Evolutionary conservation across 2,113 vertebrate genomes (phyloP).

Genomic region (Peromyscus polionotus): DNA sequence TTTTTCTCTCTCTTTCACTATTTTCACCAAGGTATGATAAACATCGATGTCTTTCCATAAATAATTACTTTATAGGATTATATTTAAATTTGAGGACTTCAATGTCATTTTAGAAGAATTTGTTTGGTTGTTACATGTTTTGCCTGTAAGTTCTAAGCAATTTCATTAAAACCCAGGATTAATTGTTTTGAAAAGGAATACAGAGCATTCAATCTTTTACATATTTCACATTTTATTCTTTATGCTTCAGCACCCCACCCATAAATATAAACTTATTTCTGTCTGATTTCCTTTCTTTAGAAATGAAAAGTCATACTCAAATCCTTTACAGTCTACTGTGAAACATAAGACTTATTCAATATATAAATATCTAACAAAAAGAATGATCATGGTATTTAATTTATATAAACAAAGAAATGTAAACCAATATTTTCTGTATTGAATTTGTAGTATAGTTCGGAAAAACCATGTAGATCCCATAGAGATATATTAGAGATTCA

Average conservation of each 20-base stretch:
- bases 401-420: background rate
- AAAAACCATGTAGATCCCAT: background rate
- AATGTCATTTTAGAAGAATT: slow-evolving; percentile 68
- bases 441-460: background rate
- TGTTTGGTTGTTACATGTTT: slow-evolving; percentile 37
- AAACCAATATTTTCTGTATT: background rate
- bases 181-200: slow-evolving; percentile 51
- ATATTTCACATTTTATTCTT: background rate
- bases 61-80: slow-evolving; percentile 51
- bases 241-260: background rate
- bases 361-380: background rate
- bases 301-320: background rate
- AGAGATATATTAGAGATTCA: background rate
- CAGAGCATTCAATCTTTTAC: background rate
- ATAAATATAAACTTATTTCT: background rate
- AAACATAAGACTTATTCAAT: background rate
- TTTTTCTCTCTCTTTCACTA: background rate
- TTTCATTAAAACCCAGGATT: slow-evolving; percentile 34
- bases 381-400: background rate
- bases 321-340: background rate
- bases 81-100: slow-evolving; percentile 42
- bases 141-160: slow-evolving; percentile 24
- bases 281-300: background rate
- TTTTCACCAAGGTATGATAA: slow-evolving; percentile 13
- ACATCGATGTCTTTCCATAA: background rate